Conservation (phyloP, 2,797 vertebrate genomes). For the Oophaga sylvatica region DNA sequence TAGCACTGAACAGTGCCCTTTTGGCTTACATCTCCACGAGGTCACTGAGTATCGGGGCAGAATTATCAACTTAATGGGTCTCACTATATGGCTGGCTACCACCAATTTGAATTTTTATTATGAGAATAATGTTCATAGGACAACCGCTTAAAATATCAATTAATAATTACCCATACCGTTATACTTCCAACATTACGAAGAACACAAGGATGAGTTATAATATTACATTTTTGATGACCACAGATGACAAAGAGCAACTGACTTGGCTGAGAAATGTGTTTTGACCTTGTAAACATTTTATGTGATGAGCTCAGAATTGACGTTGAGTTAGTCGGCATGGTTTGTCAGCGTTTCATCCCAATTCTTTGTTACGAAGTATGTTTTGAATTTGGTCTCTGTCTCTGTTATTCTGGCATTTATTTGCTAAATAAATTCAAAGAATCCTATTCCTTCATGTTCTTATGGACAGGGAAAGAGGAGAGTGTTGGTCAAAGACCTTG, state of each 20-base stretch:
- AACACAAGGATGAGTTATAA: not conserved
- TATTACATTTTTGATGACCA: not conserved
- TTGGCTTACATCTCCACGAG: not conserved
- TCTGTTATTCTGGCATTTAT: too few relatives aligned
- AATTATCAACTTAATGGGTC: not conserved
- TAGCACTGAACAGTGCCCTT: not conserved
- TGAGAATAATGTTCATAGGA: too few relatives aligned
- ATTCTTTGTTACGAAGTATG: not conserved
- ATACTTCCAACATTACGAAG: not conserved
- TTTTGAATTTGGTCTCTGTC: too few relatives aligned
- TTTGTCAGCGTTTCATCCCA: not conserved
- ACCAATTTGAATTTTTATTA: too few relatives aligned
- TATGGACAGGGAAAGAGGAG: too few relatives aligned
- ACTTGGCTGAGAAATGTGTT: not conserved
- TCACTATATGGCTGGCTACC: not conserved
- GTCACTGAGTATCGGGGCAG: not conserved
- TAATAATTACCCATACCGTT: not conserved
- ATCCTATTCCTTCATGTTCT: too few relatives aligned
- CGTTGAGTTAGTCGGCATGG: not conserved
- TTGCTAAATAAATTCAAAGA: too few relatives aligned
- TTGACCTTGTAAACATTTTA: conserved; percentile 3
- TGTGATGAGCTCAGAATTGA: conserved; percentile 15
- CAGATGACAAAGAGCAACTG: not conserved
- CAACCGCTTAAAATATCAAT: too few relatives aligned
- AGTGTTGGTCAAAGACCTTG: too few relatives aligned